phyloP scores from a whole-genome alignment of 1,140 invertebrate species.

The Brachionus calyciflorus region DNA sequence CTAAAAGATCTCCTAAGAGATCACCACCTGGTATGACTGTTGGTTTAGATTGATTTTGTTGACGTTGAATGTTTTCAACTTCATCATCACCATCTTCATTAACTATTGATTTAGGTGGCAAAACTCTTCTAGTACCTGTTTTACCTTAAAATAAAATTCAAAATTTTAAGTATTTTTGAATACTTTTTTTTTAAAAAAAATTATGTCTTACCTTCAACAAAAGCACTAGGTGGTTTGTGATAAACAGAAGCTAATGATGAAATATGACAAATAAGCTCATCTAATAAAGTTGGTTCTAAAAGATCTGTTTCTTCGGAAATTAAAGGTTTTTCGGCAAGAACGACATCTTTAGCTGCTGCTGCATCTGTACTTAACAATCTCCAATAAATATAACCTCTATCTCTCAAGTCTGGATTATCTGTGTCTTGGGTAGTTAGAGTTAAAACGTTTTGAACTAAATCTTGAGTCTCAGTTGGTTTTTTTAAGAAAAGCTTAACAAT shows the following conservation, averaged over 20 bases:
- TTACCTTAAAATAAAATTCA: no score
- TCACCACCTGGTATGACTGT: conserved; percentile 29
- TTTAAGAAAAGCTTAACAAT: conserved; percentile 98
- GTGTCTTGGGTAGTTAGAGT: conserved; percentile 93
- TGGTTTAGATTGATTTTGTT: not conserved
- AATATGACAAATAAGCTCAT: conserved; percentile 98
- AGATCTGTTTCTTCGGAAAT: conserved; percentile 99
- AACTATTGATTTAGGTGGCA: conserved; percentile 53
- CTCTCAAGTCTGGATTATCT: conserved; percentile 97
- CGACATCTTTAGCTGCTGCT: conserved; percentile 92
- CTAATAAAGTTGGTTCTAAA: conserved; percentile 90
- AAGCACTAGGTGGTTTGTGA: conserved; percentile 96
- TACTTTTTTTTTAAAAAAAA: no score
- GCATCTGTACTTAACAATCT: conserved; percentile 95
- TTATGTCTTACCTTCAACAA: conserved; percentile 99
- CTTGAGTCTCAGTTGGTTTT: conserved; percentile 94
- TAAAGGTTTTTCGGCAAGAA: conserved; percentile 97
- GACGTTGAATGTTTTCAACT: not conserved
- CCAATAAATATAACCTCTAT: conserved; percentile 99
- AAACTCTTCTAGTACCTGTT: conserved; percentile 54
- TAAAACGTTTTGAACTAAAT: conserved; percentile 86
- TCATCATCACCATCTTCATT: conserved; percentile 51
- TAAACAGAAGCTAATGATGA: conserved; percentile 96
- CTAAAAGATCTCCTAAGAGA: conserved; percentile 24
- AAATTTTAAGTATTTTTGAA: no score